Evolutionary conservation across 2,888 invertebrate genomes (phyloP).

Genomic region (Apeira syringaria): DNA sequence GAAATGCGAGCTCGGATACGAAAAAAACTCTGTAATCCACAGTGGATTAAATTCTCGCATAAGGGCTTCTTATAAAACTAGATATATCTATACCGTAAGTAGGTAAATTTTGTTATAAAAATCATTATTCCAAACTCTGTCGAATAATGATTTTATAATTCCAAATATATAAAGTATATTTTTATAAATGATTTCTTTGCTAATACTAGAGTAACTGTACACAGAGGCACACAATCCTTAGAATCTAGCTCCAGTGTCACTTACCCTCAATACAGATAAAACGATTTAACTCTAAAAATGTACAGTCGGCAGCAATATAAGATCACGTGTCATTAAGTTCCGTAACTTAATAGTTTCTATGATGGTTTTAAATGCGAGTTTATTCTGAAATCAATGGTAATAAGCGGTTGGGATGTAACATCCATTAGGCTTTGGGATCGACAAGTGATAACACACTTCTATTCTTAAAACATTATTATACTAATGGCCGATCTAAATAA

Average conservation of each 20-base stretch:
- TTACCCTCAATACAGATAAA: background rate
- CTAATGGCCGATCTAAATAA: slow-evolving; percentile 8
- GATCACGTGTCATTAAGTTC: slow-evolving; percentile 34
- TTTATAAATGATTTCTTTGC: slow-evolving; percentile 36
- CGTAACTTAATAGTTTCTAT: background rate
- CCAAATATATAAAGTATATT: slow-evolving; percentile 33
- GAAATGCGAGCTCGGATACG: slow-evolving; percentile 52
- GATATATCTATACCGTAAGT: slow-evolving; percentile 49
- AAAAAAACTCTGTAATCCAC: slow-evolving; percentile 31
- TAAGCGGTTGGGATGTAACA: slow-evolving; percentile 7
- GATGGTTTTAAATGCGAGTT: slow-evolving; percentile 13
- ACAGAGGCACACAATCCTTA: slow-evolving; percentile 81
- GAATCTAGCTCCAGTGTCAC: slow-evolving; percentile 52
- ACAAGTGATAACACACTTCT: slow-evolving; percentile 2
- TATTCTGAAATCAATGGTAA: slow-evolving; percentile 7
- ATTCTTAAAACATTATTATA: slow-evolving; percentile 9
- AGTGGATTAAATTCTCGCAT: slow-evolving; percentile 53
- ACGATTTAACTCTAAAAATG: slow-evolving; percentile 32
- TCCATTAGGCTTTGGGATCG: slow-evolving; percentile 11
- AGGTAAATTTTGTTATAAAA: slow-evolving; percentile 36
- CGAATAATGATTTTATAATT: slow-evolving; percentile 30
- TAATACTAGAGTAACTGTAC: slow-evolving; percentile 64
- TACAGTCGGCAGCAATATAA: slow-evolving; percentile 43
- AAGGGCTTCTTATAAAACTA: slow-evolving; percentile 68
- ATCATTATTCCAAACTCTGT: slow-evolving; percentile 35